Evolutionary conservation across 2,797 vertebrate genomes (phyloP).

Genomic region (Pyrocephalus nanus): DNA sequence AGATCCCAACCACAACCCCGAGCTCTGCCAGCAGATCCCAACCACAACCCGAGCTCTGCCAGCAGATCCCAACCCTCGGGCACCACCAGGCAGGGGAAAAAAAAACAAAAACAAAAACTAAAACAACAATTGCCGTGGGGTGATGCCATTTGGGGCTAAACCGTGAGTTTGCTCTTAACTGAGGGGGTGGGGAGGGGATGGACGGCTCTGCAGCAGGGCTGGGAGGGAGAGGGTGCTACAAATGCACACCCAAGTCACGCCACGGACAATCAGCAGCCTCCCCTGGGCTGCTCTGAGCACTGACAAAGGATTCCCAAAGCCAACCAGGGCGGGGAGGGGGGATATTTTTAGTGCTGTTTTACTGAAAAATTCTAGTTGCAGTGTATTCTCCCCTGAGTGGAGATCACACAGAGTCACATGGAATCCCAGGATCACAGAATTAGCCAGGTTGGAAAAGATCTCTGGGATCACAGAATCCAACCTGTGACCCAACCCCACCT

Average conservation of each 20-base stretch:
- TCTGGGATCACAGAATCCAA: no score
- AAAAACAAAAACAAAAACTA: no score
- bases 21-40: not conserved
- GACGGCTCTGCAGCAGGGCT: not conserved
- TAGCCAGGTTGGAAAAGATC: no score
- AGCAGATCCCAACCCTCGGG: not conserved
- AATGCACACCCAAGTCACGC: not conserved
- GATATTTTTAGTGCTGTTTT: not conserved
- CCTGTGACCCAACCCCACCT: no score
- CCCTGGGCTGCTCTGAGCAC: not conserved
- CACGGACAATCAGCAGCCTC: not conserved
- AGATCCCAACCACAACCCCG: not conserved
- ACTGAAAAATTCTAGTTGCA: no score
- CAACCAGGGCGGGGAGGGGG: no score
- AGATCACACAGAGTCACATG: not conserved
- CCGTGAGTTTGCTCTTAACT: not conserved
- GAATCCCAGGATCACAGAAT: no score
- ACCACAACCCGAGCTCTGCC: not conserved
- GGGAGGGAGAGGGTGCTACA: not conserved
- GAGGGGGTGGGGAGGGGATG: not conserved
- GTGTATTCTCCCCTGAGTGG: rapidly evolving
- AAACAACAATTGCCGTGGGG: not conserved
- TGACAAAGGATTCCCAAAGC: not conserved
- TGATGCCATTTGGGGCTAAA: not conserved
- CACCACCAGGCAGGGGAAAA: not conserved